phyloP scores from a whole-genome alignment of 35 echinoderm and acorn worm species.

The Chiridota heheva region DNA sequence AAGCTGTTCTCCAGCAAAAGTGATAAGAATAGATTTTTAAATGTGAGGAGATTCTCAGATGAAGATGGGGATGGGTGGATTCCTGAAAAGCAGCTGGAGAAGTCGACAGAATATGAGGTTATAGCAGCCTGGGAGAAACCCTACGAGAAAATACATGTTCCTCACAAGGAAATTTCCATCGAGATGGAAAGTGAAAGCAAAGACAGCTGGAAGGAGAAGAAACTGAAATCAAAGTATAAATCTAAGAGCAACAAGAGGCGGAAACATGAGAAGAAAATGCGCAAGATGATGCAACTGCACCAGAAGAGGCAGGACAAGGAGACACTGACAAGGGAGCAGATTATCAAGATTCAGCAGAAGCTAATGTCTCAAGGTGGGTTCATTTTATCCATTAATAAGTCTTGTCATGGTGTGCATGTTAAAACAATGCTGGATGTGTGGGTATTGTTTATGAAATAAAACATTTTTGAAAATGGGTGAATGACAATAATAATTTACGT shows the following conservation, averaged over 20 bases:
- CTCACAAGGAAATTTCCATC: no score
- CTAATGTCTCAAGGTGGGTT: constrained; percentile 34
- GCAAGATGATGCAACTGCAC: background rate
- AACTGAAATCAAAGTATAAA: constrained; percentile 19
- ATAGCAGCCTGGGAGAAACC: background rate
- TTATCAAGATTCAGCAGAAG: constrained; percentile 48
- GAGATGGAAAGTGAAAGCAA: no score
- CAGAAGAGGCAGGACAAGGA: constrained; percentile 54
- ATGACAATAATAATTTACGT: no score
- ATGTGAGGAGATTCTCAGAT: constrained; percentile 24
- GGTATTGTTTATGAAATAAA: no score
- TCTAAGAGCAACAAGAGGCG: constrained; percentile 4
- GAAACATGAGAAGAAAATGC: background rate
- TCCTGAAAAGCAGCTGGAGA: background rate
- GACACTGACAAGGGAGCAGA: constrained; percentile 37
- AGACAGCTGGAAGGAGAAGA: constrained; percentile 41
- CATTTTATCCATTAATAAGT: no score
- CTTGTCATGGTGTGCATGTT: no score
- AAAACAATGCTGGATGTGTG: no score
- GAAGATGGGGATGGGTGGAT: constrained; percentile 40
- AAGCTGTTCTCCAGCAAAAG: constrained; percentile 47
- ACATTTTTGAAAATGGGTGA: no score
- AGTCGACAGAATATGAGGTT: constrained; percentile 9
- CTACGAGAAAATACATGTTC: no score
- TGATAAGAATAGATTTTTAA: constrained; percentile 44